Evolutionary conservation across 2,888 invertebrate species (phyloP), one percentile per base, ranked within the genome.

Genomic region (Pheosia tremula): DNA sequence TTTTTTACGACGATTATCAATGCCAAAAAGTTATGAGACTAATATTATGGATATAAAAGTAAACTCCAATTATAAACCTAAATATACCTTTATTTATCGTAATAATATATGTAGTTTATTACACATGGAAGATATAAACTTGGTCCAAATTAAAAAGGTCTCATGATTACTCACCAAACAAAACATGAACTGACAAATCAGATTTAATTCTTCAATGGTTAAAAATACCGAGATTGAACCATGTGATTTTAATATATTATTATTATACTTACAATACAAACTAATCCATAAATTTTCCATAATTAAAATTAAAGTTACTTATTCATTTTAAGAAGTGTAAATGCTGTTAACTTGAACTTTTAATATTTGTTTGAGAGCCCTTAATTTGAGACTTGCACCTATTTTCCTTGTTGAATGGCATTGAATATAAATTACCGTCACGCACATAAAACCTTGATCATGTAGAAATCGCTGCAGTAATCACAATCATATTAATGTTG

Each of bases 331-430:
- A 74, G 13, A 39, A 39, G 8, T 67, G 67, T 81, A 81, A 84
- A 82, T 84, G 83, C 82, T 77, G 69, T 71, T 74, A 75, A 61
- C 61, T 62, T 68, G 39, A 69, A 61, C 8, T 10, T 63, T 36
- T 13, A 63, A 49, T 11, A 57, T 64, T 65, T 56, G 63, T 66
- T 65, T 72, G 79, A 81, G 80, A 83, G 78, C 78, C 75, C 80
- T 74, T 73, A 60, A 72, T 88, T 91, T 90, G 89, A 89, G 90
- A 90, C 91, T 88, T 87, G 86, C 88, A 90, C 87, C 81, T 84
- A 82, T 80, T 72, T 78, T 73, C 71, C 64, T 77, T 74, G 72
- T 77, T 77, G 76, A 68, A 78, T 72, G 69, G 55, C 62, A 60
- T 61, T 57, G 56, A 56, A 45, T 36, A 55, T n/a, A n/a, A 41